Evolutionary conservation across 2,113 vertebrate genomes (phyloP), one percentile per base, ranked within the genome.

Genomic region (Prinia subflava): DNA sequence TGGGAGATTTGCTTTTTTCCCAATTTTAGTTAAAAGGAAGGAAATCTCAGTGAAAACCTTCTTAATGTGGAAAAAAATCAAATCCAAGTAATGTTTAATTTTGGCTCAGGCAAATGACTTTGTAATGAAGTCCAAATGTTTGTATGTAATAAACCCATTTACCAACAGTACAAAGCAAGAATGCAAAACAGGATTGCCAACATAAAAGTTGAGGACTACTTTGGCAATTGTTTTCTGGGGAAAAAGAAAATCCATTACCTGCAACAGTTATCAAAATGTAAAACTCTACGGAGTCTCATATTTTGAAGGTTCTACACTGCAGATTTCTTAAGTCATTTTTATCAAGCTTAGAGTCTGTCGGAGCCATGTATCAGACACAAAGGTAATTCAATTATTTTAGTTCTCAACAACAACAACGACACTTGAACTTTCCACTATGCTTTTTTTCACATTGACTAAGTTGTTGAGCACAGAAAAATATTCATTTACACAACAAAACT

Each of bases 91-190:
- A 80, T 28, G 52, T 56, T 91, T 77, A 59, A 46, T 79, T 95
- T 90, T 90, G 71, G 42, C 63, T 89, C 63, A 62, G 37, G 60
- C 20, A 89, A 89, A 94, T 63, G 22, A 46, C 67, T 96, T 41
- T 22, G 65, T 57, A 91, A 92, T 80, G 63, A 89, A 95, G 71
- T 76, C 84, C 64, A 92, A 95, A 92, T 62, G 67, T 82, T 87
- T 88, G 70, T 20, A 4, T 50, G 41, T 75, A 92, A 76, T 89
- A 92, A 85, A 73, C 31, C 19, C 87, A 83, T 71, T 82, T 93
- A 90, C 82, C 84, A 90, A 74, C 59, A 47, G 50, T 37, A 88
- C 39, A 62, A 62, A 93, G 70, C 39, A 94, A 41, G 59, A 94
- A 95, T 69, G 59, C 52, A 87, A 89, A 87, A 93, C 13, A 80